Evolutionary conservation across 2,888 invertebrate species (phyloP).

Genomic region (Tryphoninae sp.): DNA sequence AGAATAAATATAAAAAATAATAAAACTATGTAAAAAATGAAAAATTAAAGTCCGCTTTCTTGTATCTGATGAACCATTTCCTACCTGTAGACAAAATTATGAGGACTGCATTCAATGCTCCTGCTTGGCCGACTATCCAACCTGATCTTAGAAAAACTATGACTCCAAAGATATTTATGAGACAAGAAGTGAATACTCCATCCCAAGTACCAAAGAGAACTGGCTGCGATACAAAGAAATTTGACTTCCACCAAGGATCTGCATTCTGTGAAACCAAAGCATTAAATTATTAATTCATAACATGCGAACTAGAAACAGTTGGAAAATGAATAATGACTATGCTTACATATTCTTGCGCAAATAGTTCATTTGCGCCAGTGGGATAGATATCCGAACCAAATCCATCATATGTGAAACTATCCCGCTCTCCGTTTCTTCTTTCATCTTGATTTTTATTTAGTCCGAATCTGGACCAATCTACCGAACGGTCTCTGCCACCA

Average conservation of each 20-base stretch:
- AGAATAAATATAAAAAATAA: neutral
- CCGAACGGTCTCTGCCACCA: slow-evolving; percentile 73
- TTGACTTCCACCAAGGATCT: slow-evolving; percentile 97
- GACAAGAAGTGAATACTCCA: slow-evolving; percentile 98
- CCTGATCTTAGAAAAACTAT: slow-evolving; percentile 98
- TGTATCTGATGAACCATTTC: slow-evolving; percentile 5
- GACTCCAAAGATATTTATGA: slow-evolving; percentile 98
- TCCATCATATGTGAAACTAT: slow-evolving; percentile 90
- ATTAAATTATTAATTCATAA: neutral
- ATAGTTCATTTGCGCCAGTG: slow-evolving; percentile 94
- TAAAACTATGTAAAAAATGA: neutral
- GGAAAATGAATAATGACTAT: neutral
- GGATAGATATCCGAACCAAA: slow-evolving; percentile 92
- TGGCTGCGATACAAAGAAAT: slow-evolving; percentile 97
- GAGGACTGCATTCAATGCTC: slow-evolving; percentile 89
- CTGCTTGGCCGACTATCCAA: slow-evolving; percentile 98
- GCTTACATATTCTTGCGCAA: slow-evolving; percentile 93
- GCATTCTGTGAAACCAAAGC: slow-evolving; percentile 83
- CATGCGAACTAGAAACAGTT: neutral
- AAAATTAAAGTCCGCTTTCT: neutral
- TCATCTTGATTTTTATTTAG: slow-evolving; percentile 80
- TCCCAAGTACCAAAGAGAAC: slow-evolving; percentile 99
- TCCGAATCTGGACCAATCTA: slow-evolving; percentile 84
- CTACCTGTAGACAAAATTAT: slow-evolving; percentile 91
- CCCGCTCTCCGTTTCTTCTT: slow-evolving; percentile 83